These are phyloP conservation scores for Chaenocephalus aceratus DNA, from an alignment of 2,113 vertebrate species.

Conservation along the genomic window DNA sequence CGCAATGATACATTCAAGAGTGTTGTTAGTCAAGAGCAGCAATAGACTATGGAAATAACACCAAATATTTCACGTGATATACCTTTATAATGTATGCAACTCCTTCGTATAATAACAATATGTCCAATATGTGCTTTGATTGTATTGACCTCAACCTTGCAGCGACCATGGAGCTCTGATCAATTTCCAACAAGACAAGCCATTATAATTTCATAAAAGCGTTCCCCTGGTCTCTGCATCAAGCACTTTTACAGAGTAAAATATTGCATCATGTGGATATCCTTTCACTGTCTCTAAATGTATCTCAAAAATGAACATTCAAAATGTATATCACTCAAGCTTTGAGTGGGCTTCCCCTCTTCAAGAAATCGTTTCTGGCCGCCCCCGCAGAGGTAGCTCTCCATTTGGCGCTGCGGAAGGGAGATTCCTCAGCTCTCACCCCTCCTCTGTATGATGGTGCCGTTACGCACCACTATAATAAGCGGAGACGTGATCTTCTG, in stretches of 20 bases:
- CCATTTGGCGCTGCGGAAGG: conserved; percentile 76
- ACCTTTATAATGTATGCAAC: not conserved
- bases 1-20: not conserved
- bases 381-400: conserved; percentile 71
- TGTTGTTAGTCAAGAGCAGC: too few relatives aligned
- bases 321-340: conserved; percentile 51
- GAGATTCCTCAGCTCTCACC: conserved; percentile 80
- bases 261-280: conserved; percentile 13
- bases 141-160: conserved; percentile 4
- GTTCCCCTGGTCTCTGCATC: not conserved
- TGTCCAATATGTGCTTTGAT: not conserved
- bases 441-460: conserved; percentile 72
- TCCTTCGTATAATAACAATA: not conserved
- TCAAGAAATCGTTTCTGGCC: conserved; percentile 49
- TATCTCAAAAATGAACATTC: conserved; percentile 29
- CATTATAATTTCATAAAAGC: not conserved
- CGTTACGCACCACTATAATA: conserved; percentile 79
- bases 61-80: not conserved
- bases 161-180: conserved; percentile 1
- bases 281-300: not conserved
- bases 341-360: conserved; percentile 72
- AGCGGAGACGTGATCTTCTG: conserved; percentile 76
- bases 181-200: not conserved
- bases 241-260: not conserved
- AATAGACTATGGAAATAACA: not conserved